phyloP scores from a whole-genome alignment of 2,888 invertebrate genomes.

The Brenthis hecate region DNA sequence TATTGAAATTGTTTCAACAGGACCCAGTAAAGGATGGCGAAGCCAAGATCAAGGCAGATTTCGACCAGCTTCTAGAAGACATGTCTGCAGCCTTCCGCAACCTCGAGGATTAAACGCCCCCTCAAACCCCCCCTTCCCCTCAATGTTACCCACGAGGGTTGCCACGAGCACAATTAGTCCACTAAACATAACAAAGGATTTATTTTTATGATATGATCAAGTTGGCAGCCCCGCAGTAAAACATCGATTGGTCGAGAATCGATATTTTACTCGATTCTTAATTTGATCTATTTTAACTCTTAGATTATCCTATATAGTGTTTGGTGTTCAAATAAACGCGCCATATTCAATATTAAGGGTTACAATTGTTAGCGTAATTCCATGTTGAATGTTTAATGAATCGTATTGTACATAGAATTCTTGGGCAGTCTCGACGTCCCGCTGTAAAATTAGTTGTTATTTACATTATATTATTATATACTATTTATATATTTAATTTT shows the following conservation, averaged over 20 bases:
- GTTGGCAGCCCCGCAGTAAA: conserved; percentile 1
- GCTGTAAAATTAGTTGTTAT: conserved; percentile 39
- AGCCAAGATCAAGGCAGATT: conserved; percentile 97
- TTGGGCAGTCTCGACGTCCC: conserved; percentile 25
- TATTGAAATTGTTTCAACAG: conserved; percentile 65
- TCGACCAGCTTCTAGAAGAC: conserved; percentile 97
- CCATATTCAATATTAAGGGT: conserved; percentile 25
- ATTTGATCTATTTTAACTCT: not conserved
- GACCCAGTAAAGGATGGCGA: conserved; percentile 99
- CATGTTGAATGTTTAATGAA: conserved; percentile 18
- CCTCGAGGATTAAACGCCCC: conserved; percentile 92
- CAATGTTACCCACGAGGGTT: not conserved
- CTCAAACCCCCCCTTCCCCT: conserved; percentile 1
- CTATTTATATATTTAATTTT: conserved; percentile 40
- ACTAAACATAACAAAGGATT: not conserved
- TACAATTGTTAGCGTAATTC: conserved; percentile 28
- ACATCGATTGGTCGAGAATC: conserved; percentile 38
- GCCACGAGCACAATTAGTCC: not conserved
- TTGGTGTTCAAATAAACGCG: too few species aligned
- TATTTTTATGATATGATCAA: not conserved
- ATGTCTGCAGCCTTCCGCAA: conserved; percentile 99
- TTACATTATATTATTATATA: conserved; percentile 29
- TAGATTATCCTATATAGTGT: conserved; percentile 19
- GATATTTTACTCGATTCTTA: conserved; percentile 18
- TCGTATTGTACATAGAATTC: conserved; percentile 37